A percentile compares a stretch with the other conserved stretches of the same genome.
These are phyloP conservation scores for Scatophagus argus DNA, from an alignment of 2,113 vertebrate species.

Conservation along the genomic window DNA sequence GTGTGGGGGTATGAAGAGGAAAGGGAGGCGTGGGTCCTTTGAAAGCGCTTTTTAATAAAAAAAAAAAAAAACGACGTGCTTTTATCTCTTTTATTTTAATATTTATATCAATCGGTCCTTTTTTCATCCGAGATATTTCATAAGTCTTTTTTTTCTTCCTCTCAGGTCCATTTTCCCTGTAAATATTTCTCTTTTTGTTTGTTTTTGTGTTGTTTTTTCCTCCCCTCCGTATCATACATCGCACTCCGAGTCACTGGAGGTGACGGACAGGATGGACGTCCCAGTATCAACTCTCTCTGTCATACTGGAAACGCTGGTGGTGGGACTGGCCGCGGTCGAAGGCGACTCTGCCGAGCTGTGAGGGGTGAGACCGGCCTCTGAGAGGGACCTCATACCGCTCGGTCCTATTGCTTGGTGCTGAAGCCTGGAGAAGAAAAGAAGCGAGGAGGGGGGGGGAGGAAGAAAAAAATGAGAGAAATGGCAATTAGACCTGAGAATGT, in stretches of 20 bases:
- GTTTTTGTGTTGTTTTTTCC: conserved; percentile 70
- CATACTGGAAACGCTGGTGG: conserved; percentile 98
- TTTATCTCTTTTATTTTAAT: conserved; percentile 90
- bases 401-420: conserved; percentile 99
- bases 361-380: conserved; percentile 95
- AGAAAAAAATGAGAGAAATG: conserved; percentile 69
- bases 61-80: conserved; percentile 92
- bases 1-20: conserved; percentile 77
- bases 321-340: conserved; percentile 97
- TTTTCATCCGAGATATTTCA: conserved; percentile 87
- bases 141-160: conserved; percentile 84
- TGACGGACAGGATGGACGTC: conserved; percentile 98
- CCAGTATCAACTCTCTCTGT: conserved; percentile 96
- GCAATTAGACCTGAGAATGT: conserved; percentile 81
- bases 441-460: conserved; percentile 30
- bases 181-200: conserved; percentile 86
- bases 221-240: conserved; percentile 93
- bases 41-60: conserved; percentile 91
- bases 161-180: conserved; percentile 88
- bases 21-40: conserved; percentile 92
- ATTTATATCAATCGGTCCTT: conserved; percentile 87
- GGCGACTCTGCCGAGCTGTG: conserved; percentile 99
- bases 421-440: conserved; percentile 87
- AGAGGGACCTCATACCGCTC: conserved; percentile 96
- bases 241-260: conserved; percentile 99